Percentiles rank a stretch among this genome's conserved stretches.
phyloP scores from a whole-genome alignment of 2,113 vertebrate species.

The Xiphophorus hellerii region DNA sequence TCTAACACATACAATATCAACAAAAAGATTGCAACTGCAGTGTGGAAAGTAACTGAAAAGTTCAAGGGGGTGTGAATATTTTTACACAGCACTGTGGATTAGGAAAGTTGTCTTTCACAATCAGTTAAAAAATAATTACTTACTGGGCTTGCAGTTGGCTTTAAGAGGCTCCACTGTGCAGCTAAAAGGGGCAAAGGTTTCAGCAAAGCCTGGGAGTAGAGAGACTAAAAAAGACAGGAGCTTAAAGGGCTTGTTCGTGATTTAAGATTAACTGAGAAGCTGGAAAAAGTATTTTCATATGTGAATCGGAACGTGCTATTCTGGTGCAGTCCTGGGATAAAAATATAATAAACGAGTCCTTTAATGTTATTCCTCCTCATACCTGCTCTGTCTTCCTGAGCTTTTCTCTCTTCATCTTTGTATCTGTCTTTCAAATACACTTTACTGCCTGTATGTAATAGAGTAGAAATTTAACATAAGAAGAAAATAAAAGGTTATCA shows the following conservation, averaged over 20 bases:
- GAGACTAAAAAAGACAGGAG: not conserved
- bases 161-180: not conserved
- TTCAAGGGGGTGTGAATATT: not conserved
- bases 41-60: not conserved
- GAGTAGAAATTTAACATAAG: not conserved
- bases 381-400: slow-evolving; percentile 6
- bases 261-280: not conserved
- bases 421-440: slow-evolving; percentile 4
- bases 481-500: not conserved
- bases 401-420: slow-evolving; percentile 11
- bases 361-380: slow-evolving; percentile 16
- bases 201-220: not conserved
- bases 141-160: not conserved
- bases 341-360: not conserved
- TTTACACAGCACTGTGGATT: not conserved
- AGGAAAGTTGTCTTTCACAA: not conserved
- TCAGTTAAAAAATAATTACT: not conserved
- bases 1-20: not conserved
- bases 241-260: not conserved
- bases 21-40: not conserved
- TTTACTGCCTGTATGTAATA: not conserved
- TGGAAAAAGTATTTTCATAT: not conserved
- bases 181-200: not conserved
- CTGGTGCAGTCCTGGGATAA: not conserved
- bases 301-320: not conserved